These are phyloP conservation scores for Phrynosoma blainvillii DNA, from an alignment of 2,113 vertebrate species.

Conservation along the genomic window DNA sequence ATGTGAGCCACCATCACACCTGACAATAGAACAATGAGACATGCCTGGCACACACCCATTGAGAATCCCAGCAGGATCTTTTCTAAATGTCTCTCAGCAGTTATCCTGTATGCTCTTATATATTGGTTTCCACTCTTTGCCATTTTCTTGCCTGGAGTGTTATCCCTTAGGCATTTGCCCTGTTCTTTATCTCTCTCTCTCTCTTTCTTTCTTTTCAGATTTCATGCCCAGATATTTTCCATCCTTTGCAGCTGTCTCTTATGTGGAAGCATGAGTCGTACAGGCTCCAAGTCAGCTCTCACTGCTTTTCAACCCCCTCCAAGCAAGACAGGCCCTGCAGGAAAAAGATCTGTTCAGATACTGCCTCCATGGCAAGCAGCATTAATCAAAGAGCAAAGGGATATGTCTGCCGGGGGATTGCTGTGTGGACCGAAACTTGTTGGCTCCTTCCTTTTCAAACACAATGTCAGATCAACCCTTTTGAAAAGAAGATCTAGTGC, in stretches of 20 bases:
- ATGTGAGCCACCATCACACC: neutral
- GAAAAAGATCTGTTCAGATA: conserved; percentile 33
- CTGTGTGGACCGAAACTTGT: conserved; percentile 36
- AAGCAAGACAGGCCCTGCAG: conserved; percentile 29
- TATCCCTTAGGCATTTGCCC: neutral
- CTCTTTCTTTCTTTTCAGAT: neutral
- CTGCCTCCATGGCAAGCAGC: conserved; percentile 25
- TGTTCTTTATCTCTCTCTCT: neutral
- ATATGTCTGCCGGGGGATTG: conserved; percentile 13
- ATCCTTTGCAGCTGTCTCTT: neutral
- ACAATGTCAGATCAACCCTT: neutral
- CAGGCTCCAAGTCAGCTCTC: neutral
- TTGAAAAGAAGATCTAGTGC: neutral
- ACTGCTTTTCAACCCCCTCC: neutral
- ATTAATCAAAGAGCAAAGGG: conserved; percentile 60
- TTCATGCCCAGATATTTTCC: neutral
- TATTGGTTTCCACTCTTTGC: neutral
- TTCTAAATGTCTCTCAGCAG: neutral
- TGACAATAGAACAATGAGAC: neutral
- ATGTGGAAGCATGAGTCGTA: neutral
- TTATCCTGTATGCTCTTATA: neutral
- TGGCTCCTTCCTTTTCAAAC: conserved; percentile 27
- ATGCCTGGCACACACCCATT: neutral
- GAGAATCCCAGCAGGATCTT: neutral
- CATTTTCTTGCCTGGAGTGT: neutral